Base-by-base conservation (phyloP, 2,113 vertebrate species). In the Rhynchopsitta pachyrhyncha region DNA sequence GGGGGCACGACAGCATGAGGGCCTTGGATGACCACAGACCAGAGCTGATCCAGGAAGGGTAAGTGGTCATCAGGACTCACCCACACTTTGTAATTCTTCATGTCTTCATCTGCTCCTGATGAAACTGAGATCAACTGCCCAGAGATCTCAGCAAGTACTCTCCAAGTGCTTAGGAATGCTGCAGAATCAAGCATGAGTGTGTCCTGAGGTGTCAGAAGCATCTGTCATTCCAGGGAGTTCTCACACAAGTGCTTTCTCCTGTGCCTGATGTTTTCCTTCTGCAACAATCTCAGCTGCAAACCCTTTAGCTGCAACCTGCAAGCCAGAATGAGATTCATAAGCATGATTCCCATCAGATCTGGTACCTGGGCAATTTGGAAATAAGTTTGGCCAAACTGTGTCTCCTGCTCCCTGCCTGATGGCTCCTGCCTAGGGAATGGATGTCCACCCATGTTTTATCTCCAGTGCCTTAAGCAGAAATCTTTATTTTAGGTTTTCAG, bases 401-500 rank as follows among this genome's bases (percentile, higher is more conserved):
- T 29, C 47, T 82, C 33, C 67, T 42, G 75, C 24, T 92, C 67
- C 57, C 13, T 22, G 55, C 46, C 70, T 63, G 33, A 20, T 27
- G 76, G 24, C 44, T 85, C 8, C 63, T 86, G 53, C 28, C 22
- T 53, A 20, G 79, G 50, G n/a, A 76, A 83, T 24, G n/a, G 52
- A 7, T 53, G 7, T 67, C 68, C 62, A 13, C 52, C 22, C 24
- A 29, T 19, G 10, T 31, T 86, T 88, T 64, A 33, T 76, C 52
- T 49, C 29, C 49, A 8, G 24, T 53, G 50, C 78, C 37, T 71
- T 53, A 39, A 28, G 14, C 37, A 22, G 55, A 49, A 35, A 3
- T 92, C 35, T 90, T 78, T 80, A 28, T 44, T 88, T 88, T 59
- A 97, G 96, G 55, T 46, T 86, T 88, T 39, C 5, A 5, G 82